These are phyloP conservation scores for Antidorcas marsupialis DNA, from an alignment of 2,113 vertebrate species.

Conservation along the genomic window DNA sequence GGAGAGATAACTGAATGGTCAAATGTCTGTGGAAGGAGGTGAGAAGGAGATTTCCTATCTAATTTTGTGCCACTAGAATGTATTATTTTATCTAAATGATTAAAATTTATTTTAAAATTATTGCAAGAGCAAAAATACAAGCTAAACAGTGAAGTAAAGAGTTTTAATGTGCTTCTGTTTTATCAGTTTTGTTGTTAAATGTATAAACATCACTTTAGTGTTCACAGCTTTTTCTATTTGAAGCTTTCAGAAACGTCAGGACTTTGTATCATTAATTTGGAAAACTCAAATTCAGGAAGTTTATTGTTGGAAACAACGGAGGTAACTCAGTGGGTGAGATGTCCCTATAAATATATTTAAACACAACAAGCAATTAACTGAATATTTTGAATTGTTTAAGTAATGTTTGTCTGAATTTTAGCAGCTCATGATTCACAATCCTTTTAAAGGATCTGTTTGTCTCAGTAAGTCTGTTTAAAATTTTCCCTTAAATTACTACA, in stretches of 20 bases:
- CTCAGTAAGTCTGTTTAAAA: background rate
- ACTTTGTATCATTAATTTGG: background rate
- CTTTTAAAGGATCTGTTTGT: background rate
- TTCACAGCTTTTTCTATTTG: background rate
- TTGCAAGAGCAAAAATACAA: background rate
- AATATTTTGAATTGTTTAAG: constrained; percentile 33
- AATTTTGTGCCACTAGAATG: background rate
- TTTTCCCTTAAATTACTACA: background rate
- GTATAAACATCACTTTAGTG: background rate
- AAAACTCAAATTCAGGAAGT: background rate
- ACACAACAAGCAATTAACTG: background rate
- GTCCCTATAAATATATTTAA: constrained; percentile 7
- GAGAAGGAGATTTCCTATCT: background rate
- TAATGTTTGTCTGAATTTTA: constrained; percentile 39
- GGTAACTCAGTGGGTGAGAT: background rate
- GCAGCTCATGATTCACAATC: constrained; percentile 18
- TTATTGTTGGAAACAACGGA: background rate
- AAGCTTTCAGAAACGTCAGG: background rate
- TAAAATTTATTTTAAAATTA: background rate
- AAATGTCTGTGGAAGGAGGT: fast-evolving
- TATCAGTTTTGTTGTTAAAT: background rate
- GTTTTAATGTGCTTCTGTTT: background rate
- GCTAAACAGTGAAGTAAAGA: background rate
- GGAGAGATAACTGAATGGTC: background rate
- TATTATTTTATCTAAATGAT: background rate